A percentile compares a stretch with the other conserved stretches of the same genome.
Evolutionary conservation across 2,888 invertebrate genomes (phyloP).

Genomic region (Mesorhabditis sp.): DNA sequence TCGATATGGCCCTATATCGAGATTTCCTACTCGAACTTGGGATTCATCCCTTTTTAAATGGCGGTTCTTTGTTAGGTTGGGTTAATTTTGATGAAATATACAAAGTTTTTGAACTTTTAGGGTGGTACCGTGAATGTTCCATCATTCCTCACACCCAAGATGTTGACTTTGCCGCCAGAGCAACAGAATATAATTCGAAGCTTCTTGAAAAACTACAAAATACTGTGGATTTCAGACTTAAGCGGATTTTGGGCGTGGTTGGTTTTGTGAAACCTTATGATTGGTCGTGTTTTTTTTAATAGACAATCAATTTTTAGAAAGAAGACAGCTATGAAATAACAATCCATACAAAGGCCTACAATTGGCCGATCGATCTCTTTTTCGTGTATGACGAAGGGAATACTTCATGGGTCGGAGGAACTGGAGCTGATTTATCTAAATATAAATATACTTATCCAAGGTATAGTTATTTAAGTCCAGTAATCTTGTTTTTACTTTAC

Average conservation of each 20-base stretch:
- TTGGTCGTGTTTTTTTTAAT: neutral
- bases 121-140: constrained; percentile 2
- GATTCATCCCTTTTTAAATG: neutral
- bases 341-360: neutral
- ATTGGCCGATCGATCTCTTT: neutral
- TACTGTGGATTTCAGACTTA: neutral
- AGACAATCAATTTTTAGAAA: neutral
- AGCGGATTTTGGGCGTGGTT: neutral
- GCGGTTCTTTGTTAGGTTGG: neutral
- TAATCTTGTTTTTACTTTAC: no score
- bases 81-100: neutral
- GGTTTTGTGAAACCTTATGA: neutral
- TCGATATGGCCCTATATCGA: neutral
- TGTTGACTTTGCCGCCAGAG: constrained; percentile 6
- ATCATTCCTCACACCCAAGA: neutral
- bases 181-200: neutral
- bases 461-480: neutral
- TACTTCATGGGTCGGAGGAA: neutral
- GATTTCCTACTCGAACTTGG: neutral
- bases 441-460: neutral
- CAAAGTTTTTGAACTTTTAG: neutral
- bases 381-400: neutral
- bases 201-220: neutral
- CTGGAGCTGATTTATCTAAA: neutral
- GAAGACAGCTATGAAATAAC: neutral